Percentiles rank a stretch among this genome's conserved stretches.
Evolutionary conservation across 2,113 vertebrate genomes (phyloP).

Genomic region (Ailurus styani): DNA sequence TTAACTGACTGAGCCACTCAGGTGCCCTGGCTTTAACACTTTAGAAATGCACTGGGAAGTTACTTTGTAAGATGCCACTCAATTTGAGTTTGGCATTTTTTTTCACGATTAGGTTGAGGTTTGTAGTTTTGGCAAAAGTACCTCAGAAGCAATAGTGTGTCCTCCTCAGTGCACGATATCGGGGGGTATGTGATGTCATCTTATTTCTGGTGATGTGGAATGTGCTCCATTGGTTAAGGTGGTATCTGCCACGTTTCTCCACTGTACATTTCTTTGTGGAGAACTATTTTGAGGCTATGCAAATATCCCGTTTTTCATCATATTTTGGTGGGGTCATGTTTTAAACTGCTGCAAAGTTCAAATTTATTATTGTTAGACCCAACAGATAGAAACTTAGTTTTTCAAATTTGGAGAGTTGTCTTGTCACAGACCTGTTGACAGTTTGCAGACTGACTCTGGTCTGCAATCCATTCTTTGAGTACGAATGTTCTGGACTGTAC

Average conservation of each 20-base stretch:
- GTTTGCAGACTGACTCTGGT: neutral
- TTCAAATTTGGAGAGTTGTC: neutral
- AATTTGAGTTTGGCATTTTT: neutral
- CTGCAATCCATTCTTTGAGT: neutral
- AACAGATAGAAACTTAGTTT: neutral
- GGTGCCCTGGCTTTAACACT: neutral
- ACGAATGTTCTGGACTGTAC: too few species aligned
- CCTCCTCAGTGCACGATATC: neutral
- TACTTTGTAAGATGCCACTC: neutral
- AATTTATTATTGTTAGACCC: neutral
- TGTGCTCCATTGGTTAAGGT: neutral
- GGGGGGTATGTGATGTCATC: neutral
- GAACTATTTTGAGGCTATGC: neutral
- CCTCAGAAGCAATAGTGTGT: neutral
- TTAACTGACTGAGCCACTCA: too few species aligned
- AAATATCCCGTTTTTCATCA: neutral
- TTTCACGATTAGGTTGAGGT: neutral
- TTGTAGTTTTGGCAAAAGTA: neutral
- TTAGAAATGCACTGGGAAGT: neutral
- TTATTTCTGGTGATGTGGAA: too few species aligned
- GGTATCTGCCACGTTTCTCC: neutral
- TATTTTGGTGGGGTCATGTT: neutral
- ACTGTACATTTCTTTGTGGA: neutral
- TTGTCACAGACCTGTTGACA: neutral
- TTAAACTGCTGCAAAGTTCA: neutral